Conservation (phyloP, 2,113 vertebrate genomes). For the Theristicus caerulescens region DNA sequence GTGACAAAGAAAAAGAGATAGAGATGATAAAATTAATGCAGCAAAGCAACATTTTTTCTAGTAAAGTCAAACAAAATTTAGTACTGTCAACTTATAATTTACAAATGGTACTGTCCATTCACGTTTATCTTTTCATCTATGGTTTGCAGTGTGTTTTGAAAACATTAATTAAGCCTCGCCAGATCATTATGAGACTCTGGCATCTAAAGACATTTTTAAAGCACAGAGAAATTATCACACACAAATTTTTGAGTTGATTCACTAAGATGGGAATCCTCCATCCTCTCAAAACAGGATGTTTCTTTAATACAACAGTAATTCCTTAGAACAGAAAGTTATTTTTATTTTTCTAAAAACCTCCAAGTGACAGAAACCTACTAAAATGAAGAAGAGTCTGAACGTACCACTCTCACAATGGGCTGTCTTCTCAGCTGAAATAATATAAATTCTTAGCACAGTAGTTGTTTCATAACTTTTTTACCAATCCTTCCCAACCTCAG, state of each 20-base stretch:
- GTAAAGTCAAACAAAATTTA: neutral
- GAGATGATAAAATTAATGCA: neutral
- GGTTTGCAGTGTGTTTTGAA: neutral
- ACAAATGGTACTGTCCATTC: neutral
- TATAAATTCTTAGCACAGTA: conserved; percentile 16
- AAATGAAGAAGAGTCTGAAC: neutral
- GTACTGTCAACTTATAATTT: neutral
- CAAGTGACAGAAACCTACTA: neutral
- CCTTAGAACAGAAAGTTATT: neutral
- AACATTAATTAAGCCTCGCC: neutral
- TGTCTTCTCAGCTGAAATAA: neutral
- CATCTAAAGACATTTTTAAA: neutral
- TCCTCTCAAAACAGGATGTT: neutral
- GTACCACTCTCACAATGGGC: neutral
- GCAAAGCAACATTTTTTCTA: neutral
- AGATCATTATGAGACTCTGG: neutral
- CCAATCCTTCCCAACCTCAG: neutral
- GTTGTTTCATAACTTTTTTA: conserved; percentile 1
- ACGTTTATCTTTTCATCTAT: neutral
- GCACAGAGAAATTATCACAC: neutral
- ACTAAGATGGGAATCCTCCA: neutral
- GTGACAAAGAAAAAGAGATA: neutral
- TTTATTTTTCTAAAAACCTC: neutral
- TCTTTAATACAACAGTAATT: neutral
- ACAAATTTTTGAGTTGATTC: neutral